These are phyloP conservation scores for Neodiprion pinetum DNA, from an alignment of 1,140 invertebrate genomes.

Conservation along the genomic window DNA sequence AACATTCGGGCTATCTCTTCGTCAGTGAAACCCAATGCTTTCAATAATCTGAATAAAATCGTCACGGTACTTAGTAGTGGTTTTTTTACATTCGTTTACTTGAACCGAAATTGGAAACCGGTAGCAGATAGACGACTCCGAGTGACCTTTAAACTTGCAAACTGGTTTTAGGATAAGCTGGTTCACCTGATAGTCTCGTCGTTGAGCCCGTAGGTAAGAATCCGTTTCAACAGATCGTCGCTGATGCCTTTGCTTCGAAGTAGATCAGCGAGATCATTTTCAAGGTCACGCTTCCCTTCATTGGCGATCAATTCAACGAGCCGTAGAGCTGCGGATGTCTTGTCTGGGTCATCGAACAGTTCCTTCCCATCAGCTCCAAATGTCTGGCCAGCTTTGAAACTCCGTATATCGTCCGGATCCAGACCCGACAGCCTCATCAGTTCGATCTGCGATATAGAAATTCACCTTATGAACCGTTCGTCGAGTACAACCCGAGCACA, in stretches of 20 bases:
- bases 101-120: neutral
- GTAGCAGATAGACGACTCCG: neutral
- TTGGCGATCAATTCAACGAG: neutral
- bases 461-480: too few relatives aligned
- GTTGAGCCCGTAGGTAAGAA: conserved; percentile 26
- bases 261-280: conserved; percentile 17
- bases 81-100: conserved; percentile 1
- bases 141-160: conserved; percentile 6
- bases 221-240: conserved; percentile 22
- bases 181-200: conserved; percentile 27
- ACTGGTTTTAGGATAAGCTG: neutral
- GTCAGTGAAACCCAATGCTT: conserved; percentile 19
- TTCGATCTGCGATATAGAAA: neutral
- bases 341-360: neutral
- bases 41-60: conserved; percentile 25
- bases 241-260: conserved; percentile 28
- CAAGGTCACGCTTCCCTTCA: neutral
- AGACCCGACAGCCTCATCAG: conserved; percentile 2
- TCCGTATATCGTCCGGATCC: neutral
- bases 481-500: too few relatives aligned
- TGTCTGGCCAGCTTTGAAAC: neutral
- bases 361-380: neutral
- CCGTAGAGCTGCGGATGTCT: neutral
- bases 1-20: conserved; percentile 22
- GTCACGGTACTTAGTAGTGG: too few relatives aligned